phyloP scores from a whole-genome alignment of 2,113 vertebrate genomes.

The Psophia crepitans region DNA sequence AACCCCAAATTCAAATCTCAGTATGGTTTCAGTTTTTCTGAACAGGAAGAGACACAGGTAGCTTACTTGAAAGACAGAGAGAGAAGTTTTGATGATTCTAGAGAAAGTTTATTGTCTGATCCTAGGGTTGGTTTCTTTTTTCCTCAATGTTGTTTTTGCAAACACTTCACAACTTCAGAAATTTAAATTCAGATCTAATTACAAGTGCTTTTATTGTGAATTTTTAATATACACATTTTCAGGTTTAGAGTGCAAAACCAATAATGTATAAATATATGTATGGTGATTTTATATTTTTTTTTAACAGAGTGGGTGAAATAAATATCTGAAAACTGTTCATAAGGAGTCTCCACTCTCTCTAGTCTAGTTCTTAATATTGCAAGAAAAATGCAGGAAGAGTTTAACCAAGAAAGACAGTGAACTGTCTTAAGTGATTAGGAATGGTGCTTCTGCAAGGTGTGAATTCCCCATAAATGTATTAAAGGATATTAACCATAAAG shows the following conservation, averaged over 20 bases:
- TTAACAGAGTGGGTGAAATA: not conserved
- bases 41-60: not conserved
- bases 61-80: not conserved
- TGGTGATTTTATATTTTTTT: not conserved
- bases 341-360: not conserved
- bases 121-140: not conserved
- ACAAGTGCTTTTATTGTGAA: not conserved
- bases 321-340: not conserved
- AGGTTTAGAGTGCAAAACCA: not conserved
- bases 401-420: not conserved
- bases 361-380: not conserved
- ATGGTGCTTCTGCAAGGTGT: not conserved
- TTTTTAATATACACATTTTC: not conserved
- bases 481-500: slow-evolving; percentile 31
- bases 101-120: not conserved
- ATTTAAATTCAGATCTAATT: not conserved
- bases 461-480: slow-evolving; percentile 12
- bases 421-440: slow-evolving; percentile 6
- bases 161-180: not conserved
- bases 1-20: not conserved
- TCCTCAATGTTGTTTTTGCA: not conserved
- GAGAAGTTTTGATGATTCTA: not conserved
- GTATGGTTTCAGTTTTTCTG: not conserved
- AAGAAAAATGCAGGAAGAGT: not conserved
- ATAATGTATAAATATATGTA: not conserved